Evolutionary conservation across 37 sponge, comb jelly and placozoan genomes (phyloP).

Genomic region (Theonella swinhoei): DNA sequence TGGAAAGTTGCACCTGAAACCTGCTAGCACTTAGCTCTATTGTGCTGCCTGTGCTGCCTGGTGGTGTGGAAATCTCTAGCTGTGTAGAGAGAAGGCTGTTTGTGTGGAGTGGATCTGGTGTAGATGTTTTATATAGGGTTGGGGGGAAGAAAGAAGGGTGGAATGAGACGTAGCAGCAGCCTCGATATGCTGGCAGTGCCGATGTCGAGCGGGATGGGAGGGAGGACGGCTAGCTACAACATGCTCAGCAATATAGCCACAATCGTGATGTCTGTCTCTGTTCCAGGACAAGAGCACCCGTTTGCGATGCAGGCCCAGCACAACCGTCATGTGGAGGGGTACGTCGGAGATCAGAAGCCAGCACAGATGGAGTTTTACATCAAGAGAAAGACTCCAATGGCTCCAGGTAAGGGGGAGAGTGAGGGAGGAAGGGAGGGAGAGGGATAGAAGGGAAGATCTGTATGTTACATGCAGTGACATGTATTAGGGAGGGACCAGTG

Average conservation of each 20-base stretch:
- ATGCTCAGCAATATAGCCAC: background rate
- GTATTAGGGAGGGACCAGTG: background rate
- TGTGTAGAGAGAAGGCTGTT: no score
- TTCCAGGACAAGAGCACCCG: slow-evolving; percentile 65
- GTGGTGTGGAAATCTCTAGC: no score
- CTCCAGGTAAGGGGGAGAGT: slow-evolving; percentile 7
- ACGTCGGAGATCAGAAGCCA: slow-evolving; percentile 43
- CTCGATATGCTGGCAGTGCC: background rate
- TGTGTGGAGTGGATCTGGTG: no score
- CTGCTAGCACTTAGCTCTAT: no score
- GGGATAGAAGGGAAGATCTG: background rate
- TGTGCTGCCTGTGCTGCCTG: no score
- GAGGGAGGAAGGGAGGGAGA: background rate
- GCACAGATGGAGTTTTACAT: slow-evolving; percentile 63
- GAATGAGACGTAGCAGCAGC: background rate
- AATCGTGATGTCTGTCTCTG: background rate
- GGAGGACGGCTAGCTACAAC: background rate
- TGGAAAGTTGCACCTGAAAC: no score
- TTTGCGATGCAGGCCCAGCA: slow-evolving; percentile 66
- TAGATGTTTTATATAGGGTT: background rate
- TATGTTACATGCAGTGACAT: background rate
- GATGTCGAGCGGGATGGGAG: background rate
- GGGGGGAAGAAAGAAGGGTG: background rate
- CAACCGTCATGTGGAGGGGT: slow-evolving; percentile 61
- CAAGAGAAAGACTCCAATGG: slow-evolving; percentile 42